Evolutionary conservation across 2,797 vertebrate genomes (phyloP).

Genomic region (Pristis pectinata): DNA sequence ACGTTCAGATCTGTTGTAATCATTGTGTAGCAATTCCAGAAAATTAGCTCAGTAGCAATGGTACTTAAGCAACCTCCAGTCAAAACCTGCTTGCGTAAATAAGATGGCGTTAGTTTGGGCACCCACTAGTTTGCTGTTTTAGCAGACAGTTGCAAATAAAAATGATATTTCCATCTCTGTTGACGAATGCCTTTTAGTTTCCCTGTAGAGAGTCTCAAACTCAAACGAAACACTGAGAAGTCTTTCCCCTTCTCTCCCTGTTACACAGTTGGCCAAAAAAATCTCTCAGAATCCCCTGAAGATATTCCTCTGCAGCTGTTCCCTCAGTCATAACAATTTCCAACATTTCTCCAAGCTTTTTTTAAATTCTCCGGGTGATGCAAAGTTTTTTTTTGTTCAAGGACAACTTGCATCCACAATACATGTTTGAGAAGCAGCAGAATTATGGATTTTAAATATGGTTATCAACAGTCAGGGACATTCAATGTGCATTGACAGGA

Average conservation of each 20-base stretch:
- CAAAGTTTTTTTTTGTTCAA: background rate
- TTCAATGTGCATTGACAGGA: background rate
- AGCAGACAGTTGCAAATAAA: background rate
- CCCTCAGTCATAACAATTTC: conserved; percentile 34
- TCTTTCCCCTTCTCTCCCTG: no score
- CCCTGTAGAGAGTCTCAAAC: background rate
- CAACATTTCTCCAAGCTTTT: conserved; percentile 20
- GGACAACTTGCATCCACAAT: background rate
- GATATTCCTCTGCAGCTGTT: conserved; percentile 31
- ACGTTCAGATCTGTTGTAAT: conserved; percentile 29
- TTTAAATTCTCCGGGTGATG: background rate
- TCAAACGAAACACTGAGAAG: background rate
- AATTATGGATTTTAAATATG: background rate
- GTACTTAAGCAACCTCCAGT: background rate
- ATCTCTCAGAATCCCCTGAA: conserved; percentile 21
- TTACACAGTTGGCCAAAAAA: background rate
- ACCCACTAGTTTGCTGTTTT: background rate
- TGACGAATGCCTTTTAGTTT: background rate
- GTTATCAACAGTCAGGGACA: background rate
- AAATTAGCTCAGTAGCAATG: background rate
- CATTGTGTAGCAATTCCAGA: background rate
- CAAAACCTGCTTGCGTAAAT: background rate
- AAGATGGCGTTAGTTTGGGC: background rate
- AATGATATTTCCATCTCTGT: background rate
- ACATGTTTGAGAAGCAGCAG: background rate